Evolutionary conservation across 64 coral and sea anemone genomes (phyloP).

Genomic region (Catalaphyllia jardinei): DNA sequence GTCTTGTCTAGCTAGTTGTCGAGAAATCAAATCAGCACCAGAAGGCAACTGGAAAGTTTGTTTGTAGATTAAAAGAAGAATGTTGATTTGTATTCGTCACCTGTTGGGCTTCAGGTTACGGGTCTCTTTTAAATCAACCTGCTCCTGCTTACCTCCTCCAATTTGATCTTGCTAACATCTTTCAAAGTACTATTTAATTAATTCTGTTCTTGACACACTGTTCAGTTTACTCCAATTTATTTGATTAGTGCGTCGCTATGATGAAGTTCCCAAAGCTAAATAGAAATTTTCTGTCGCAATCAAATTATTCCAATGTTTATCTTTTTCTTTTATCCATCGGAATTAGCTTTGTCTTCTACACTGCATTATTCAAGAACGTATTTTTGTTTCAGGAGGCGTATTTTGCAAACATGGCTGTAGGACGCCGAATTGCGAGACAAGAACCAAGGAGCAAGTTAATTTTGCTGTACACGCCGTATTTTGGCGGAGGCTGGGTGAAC

Average conservation of each 20-base stretch:
- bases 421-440: not conserved
- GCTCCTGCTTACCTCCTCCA: not conserved
- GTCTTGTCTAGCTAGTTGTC: no score
- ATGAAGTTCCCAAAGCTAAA: not conserved
- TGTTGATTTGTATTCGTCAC: not conserved
- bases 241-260: not conserved
- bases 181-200: not conserved
- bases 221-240: not conserved
- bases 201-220: not conserved
- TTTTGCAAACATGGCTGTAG: conserved; percentile 21
- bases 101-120: not conserved
- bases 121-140: not conserved
- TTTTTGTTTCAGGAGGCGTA: conserved; percentile 3
- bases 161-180: not conserved
- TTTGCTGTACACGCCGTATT: conserved; percentile 59
- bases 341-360: conserved; percentile 30
- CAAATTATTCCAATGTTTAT: not conserved
- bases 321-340: not conserved
- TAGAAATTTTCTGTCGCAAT: not conserved
- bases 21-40: no score
- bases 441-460: conserved; percentile 44
- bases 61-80: no score
- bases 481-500: conserved; percentile 47
- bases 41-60: no score
- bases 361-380: not conserved